Conservation (phyloP, 2,888 invertebrate species). For the Lypha dubia region DNA sequence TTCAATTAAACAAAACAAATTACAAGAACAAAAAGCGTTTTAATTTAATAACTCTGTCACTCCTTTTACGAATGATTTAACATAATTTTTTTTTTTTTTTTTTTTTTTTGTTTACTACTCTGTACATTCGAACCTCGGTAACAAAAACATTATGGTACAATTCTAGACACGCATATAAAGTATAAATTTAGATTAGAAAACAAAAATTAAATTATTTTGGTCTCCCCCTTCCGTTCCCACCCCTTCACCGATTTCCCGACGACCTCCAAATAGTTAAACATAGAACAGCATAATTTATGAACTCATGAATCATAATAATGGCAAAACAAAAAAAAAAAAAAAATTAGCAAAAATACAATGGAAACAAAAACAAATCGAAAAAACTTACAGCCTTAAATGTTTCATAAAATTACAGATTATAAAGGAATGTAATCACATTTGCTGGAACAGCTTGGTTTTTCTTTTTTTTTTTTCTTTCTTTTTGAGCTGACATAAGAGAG, state of each 20-base stretch:
- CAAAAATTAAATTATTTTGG: slow-evolving; percentile 17
- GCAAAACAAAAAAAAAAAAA: neutral
- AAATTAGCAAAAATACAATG: slow-evolving; percentile 3
- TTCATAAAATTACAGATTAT: neutral
- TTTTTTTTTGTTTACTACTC: no score
- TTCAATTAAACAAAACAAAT: slow-evolving; percentile 15
- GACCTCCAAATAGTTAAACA: slow-evolving; percentile 15
- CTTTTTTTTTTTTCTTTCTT: no score
- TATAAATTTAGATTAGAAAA: neutral
- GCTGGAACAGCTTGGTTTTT: no score
- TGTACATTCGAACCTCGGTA: neutral
- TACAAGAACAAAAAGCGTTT: neutral
- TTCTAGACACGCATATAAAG: slow-evolving; percentile 5
- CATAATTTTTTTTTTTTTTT: slow-evolving; percentile 1
- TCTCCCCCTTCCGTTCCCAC: no score
- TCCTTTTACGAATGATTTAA: slow-evolving; percentile 33
- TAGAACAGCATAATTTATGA: slow-evolving; percentile 48
- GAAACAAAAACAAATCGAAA: neutral
- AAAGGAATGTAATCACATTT: neutral
- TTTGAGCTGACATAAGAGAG: no score
- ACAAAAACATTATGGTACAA: slow-evolving; percentile 33
- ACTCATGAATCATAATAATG: slow-evolving; percentile 36
- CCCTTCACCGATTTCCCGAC: no score
- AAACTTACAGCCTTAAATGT: neutral
- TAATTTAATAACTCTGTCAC: slow-evolving; percentile 6